Base-by-base conservation (phyloP, 2,797 vertebrate species). In the Macroramphosus scolopax region DNA sequence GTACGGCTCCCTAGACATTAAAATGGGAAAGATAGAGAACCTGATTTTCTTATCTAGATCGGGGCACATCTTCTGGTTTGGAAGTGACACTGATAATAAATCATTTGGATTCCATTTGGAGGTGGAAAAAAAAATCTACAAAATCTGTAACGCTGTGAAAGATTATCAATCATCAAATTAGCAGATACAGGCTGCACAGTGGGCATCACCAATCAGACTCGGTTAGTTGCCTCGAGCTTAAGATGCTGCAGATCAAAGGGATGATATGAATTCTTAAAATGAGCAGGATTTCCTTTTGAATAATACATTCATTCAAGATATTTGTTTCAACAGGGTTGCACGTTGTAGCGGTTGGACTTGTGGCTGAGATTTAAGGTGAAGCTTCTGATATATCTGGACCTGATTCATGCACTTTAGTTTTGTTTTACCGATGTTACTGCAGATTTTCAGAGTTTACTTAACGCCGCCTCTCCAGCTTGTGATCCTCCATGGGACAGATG, bases 201-300 rank as follows among this genome's bases (percentile, higher is more conserved):
- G 24, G 47, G 45, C 38, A 25, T 57, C 47, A 43, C 37, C 32
- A 50, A 39, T 69, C 56, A 64, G 44, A 55, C 38, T 14, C 46
- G 52, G 53, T 68, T 66, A 38, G 46, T 47, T 51, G 58, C 68
- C 25, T 59, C 7, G 6, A n/a, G 41, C 48, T 51, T 43, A 47
- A 38, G 18, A 69, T 52, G 47, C 58, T 58, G 55, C 20, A 48
- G 51, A 79, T 80, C 48, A 76, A 69, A 69, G 60, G 17, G 25
- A 58, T 54, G 30, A 51, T 32, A 78, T 75, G 29, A 62, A 75
- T 80, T 68, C 37, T 59, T 82, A 66, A 72, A 64, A 68, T 36
- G 28, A 72, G 43, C 17, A 0, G 20, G 30, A 42, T 65, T 77
- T 70, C 55, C 51, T 49, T 73, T 73, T 54, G 44, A 69, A 68